Percentiles rank a stretch among this genome's conserved stretches.
Evolutionary conservation across 2,888 invertebrate species (phyloP).

Genomic region (Cancer borealis): DNA sequence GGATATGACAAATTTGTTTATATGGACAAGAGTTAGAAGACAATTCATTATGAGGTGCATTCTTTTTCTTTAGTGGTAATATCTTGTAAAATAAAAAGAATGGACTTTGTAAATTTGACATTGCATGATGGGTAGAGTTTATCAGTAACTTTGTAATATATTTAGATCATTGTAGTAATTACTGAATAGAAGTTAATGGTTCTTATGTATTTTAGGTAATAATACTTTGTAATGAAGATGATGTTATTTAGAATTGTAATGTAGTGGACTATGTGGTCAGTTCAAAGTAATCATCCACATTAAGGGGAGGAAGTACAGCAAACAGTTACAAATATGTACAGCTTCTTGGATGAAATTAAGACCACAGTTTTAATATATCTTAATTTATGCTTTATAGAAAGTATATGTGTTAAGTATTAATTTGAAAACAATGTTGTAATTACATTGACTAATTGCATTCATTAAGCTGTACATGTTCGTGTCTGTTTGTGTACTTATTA

Average conservation of each 20-base stretch:
- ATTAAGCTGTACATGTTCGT: neutral
- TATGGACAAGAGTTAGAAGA: neutral
- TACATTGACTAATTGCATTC: neutral
- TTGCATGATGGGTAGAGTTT: slow-evolving; percentile 16
- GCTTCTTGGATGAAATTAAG: neutral
- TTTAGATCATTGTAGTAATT: slow-evolving; percentile 8
- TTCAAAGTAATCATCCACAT: neutral
- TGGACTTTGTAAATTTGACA: neutral
- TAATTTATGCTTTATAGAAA: neutral
- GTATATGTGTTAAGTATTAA: neutral
- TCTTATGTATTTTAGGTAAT: neutral
- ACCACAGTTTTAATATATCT: neutral
- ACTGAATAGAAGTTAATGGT: neutral
- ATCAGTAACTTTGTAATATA: slow-evolving; percentile 30
- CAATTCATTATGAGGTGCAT: neutral
- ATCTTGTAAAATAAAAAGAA: neutral
- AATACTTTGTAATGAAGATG: neutral
- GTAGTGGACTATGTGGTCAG: neutral
- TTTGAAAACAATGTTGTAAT: neutral
- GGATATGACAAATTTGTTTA: neutral
- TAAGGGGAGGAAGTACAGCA: neutral
- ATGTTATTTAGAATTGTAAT: neutral
- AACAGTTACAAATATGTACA: neutral
- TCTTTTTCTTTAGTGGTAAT: neutral
- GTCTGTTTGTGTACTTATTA: neutral